Base-by-base conservation (phyloP, 2,797 vertebrate genomes). In the Diglossa cyanea region DNA sequence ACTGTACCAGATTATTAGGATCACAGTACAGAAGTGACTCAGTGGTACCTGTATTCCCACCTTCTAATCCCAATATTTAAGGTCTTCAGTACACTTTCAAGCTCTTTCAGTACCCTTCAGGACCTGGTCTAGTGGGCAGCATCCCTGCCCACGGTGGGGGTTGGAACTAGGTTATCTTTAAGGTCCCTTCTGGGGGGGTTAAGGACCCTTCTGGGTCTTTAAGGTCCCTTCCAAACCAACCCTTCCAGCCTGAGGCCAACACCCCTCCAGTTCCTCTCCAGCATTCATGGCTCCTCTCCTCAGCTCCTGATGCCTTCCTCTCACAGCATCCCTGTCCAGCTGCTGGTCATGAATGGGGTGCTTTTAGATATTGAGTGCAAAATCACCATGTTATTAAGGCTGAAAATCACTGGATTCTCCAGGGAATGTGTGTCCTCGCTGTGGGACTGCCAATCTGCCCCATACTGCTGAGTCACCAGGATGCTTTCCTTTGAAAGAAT, bases 271-370 rank as follows among this genome's bases (percentile, higher is more conserved):
- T 6, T 42, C 42, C 37, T 26, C 19, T 47, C 30, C 61, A 14
- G n/a, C 33, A 74, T 30, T 53, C 48, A 24, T 3, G 2, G 25
- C 2, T 35, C 44, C 55, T 23, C 30, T n/a, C 20, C 31, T 40
- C 10, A 18, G 51, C 51, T 71, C 25, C 58, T 9, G 13, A 7
- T 33, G 28, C 60, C 12, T 58, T 53, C 39, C 17, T 2, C 14
- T 18, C 20, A 6, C 1, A 10, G 58, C 7, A 16, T 16, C 66
- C 31, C n/a, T 9, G 44, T 12, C 33, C 61, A 33, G 31, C 53
- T 51, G 40, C 57, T 16, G 65, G n/a, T n/a, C 39, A 14, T 0
- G 0, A 9, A 1, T 4, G 50, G 11, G 18, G 8, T 6, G 4
- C 28, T 26, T 67, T 58, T 4, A 6, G 19, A 9, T 10, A 6